These are phyloP conservation scores for Philereme transversata DNA, from an alignment of 2,888 invertebrate genomes.

Conservation along the genomic window DNA sequence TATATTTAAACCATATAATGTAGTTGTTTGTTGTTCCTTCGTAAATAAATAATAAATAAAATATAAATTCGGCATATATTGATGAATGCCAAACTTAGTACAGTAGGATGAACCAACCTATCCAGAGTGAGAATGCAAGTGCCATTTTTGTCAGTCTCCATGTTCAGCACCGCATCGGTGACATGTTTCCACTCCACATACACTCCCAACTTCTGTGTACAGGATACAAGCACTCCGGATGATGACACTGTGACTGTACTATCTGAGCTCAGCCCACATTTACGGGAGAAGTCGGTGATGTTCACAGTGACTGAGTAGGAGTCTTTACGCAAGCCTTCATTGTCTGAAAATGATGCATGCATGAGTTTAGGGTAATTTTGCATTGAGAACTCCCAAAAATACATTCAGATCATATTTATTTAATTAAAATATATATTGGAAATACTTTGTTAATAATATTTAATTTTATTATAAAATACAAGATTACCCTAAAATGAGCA, in stretches of 20 bases:
- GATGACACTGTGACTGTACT: slow-evolving; percentile 82
- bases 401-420: too few relatives aligned
- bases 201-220: slow-evolving; percentile 73
- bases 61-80: too few relatives aligned
- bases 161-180: slow-evolving; percentile 80
- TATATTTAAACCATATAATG: too few relatives aligned
- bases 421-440: too few relatives aligned
- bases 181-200: slow-evolving; percentile 85
- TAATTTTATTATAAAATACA: slow-evolving; percentile 1
- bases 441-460: neutral
- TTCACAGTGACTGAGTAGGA: slow-evolving; percentile 85
- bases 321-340: slow-evolving; percentile 74
- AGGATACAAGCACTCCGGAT: slow-evolving; percentile 82
- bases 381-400: neutral
- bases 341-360: slow-evolving; percentile 65
- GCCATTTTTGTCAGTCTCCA: slow-evolving; percentile 81
- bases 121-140: slow-evolving; percentile 86
- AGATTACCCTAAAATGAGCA: slow-evolving; percentile 20
- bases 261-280: slow-evolving; percentile 83
- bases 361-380: slow-evolving; percentile 38
- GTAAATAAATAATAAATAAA: neutral
- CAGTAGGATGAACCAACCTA: slow-evolving; percentile 69
- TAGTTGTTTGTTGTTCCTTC: too few relatives aligned
- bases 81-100: too few relatives aligned
- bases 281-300: slow-evolving; percentile 85